Evolutionary conservation across 2,888 invertebrate genomes (phyloP).

Genomic region (Cerastis leucographa): DNA sequence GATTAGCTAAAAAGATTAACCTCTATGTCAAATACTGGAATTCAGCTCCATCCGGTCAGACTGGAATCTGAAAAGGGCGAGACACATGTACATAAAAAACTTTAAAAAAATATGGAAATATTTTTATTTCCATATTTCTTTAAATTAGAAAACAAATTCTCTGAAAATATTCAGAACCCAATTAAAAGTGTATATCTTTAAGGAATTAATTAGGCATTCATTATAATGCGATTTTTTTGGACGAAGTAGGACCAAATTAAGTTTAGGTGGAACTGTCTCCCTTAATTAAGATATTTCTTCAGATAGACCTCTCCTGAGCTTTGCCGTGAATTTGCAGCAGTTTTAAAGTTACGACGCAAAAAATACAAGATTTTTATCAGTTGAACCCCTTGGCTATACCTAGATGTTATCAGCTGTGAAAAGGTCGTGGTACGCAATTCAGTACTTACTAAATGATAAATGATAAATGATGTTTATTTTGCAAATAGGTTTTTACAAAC

Average conservation of each 20-base stretch:
- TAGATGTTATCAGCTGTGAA: conserved; percentile 43
- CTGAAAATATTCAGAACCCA: conserved; percentile 20
- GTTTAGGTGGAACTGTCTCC: conserved; percentile 50
- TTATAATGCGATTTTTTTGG: conserved; percentile 55
- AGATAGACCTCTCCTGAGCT: conserved; percentile 56
- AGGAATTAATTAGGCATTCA: conserved; percentile 60
- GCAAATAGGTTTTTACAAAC: no score
- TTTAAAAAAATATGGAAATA: no score
- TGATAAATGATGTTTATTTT: no score
- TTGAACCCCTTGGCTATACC: conserved; percentile 25
- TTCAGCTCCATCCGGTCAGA: background rate
- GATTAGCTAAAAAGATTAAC: background rate
- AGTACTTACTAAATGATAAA: background rate
- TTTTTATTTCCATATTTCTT: background rate
- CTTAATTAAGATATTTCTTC: conserved; percentile 67
- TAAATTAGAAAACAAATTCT: background rate
- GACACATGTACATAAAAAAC: no score
- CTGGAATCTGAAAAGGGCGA: no score
- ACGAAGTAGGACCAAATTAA: conserved; percentile 56
- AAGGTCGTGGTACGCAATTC: background rate
- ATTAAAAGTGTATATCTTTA: conserved; percentile 44
- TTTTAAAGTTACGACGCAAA: conserved; percentile 53
- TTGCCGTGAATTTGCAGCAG: conserved; percentile 57
- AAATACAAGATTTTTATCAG: conserved; percentile 54
- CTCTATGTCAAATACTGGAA: background rate